Conservation (phyloP, 2,797 vertebrate species). For the Sebastes trivittatus region DNA sequence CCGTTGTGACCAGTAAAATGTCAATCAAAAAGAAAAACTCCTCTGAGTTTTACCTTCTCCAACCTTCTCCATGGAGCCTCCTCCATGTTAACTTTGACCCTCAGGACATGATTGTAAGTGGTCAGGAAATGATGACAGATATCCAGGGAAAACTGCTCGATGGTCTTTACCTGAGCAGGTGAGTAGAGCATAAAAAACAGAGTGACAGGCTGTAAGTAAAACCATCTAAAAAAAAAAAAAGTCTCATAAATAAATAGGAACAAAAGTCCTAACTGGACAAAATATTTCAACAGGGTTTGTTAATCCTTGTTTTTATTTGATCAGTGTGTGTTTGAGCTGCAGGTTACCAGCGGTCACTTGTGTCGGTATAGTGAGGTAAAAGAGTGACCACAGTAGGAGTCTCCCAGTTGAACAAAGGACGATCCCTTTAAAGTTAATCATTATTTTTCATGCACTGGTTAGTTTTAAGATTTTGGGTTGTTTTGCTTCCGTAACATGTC, state of each 20-base stretch:
- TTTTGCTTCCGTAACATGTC: no score
- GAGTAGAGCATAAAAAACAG: constrained; percentile 8
- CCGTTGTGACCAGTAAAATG: not conserved
- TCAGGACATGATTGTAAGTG: constrained; percentile 88
- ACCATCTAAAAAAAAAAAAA: not conserved
- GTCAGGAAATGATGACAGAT: constrained; percentile 93
- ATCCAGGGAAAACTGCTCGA: constrained; percentile 91
- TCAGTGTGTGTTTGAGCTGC: not conserved
- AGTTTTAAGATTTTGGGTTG: no score
- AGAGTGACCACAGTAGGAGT: not conserved
- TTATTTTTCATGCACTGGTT: no score
- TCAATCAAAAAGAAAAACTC: no score
- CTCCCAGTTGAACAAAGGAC: not conserved
- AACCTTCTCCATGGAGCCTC: constrained; percentile 92
- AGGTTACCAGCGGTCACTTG: not conserved
- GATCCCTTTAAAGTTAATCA: not conserved
- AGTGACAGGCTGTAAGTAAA: not conserved
- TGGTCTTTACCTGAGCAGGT: constrained; percentile 84
- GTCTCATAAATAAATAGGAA: not conserved
- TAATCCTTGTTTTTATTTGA: not conserved
- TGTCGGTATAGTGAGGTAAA: not conserved
- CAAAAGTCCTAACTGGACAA: not conserved
- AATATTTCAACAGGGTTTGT: not conserved
- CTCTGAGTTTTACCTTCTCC: constrained; percentile 84
- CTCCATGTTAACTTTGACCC: constrained; percentile 86